Evolutionary conservation across 2,797 vertebrate species (phyloP).

Genomic region (Numenius phaeopus): DNA sequence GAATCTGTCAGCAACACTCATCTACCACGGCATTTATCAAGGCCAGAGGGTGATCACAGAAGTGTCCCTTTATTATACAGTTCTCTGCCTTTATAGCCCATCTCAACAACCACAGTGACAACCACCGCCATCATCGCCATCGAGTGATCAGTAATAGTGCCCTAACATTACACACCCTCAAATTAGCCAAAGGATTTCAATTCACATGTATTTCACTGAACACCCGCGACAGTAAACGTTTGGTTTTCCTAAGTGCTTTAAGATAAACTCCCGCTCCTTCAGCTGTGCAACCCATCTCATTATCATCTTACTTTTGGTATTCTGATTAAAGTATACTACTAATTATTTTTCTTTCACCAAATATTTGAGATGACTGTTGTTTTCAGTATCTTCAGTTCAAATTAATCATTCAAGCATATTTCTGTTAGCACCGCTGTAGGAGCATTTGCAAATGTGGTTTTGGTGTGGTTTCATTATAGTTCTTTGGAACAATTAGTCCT

Average conservation of each 20-base stretch:
- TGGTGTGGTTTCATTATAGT: background rate
- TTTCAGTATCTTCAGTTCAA: background rate
- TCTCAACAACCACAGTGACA: background rate
- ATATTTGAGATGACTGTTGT: background rate
- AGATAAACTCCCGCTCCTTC: background rate
- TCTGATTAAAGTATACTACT: background rate
- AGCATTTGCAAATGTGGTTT: background rate
- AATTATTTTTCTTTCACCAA: background rate
- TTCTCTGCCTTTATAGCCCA: background rate
- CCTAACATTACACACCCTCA: accelerated
- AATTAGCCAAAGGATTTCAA: background rate
- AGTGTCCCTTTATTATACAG: background rate
- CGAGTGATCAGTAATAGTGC: background rate
- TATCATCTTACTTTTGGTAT: background rate
- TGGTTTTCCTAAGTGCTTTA: background rate
- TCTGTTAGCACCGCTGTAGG: background rate
- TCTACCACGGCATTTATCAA: background rate
- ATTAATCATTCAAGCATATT: background rate
- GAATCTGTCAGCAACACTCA: background rate
- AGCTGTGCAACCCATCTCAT: background rate
- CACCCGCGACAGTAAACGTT: background rate
- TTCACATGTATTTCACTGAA: background rate
- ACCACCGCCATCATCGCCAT: background rate
- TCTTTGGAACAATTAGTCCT: background rate
- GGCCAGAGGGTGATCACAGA: background rate